phyloP scores from a whole-genome alignment of 2,797 vertebrate genomes.

The Coreius guichenoti region DNA sequence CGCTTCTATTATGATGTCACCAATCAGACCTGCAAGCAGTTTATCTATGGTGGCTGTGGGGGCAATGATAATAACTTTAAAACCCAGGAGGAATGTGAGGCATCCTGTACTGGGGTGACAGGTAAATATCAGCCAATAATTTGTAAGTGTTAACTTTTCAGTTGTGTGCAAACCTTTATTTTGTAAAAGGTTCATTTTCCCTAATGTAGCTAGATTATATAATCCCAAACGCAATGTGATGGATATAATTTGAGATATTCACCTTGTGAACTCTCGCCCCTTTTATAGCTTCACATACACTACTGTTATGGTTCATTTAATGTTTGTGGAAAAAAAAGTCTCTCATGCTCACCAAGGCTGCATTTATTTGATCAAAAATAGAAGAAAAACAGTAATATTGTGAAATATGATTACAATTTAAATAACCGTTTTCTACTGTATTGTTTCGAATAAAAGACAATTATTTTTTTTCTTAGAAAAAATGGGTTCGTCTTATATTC shows the following conservation, averaged over 20 bases:
- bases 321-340: not conserved
- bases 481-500: no score
- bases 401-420: not conserved
- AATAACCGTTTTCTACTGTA: no score
- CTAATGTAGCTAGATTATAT: not conserved
- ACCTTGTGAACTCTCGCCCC: not conserved
- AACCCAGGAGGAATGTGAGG: conserved; percentile 64
- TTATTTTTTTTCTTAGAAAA: no score
- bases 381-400: not conserved
- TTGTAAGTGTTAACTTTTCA: not conserved
- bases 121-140: conserved; percentile 42
- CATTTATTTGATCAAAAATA: not conserved
- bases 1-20: conserved; percentile 73
- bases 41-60: conserved; percentile 77
- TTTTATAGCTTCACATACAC: not conserved
- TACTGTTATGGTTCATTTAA: not conserved
- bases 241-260: not conserved
- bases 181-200: not conserved
- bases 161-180: not conserved
- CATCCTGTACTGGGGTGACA: conserved; percentile 64
- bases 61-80: conserved; percentile 80
- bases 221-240: not conserved
- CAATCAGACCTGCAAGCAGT: conserved; percentile 68
- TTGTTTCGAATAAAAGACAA: no score
- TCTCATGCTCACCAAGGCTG: not conserved